Evolutionary conservation across 2,113 vertebrate genomes (phyloP), one percentile per base, ranked within the genome.

Genomic region (Puntigrus tetrazona): DNA sequence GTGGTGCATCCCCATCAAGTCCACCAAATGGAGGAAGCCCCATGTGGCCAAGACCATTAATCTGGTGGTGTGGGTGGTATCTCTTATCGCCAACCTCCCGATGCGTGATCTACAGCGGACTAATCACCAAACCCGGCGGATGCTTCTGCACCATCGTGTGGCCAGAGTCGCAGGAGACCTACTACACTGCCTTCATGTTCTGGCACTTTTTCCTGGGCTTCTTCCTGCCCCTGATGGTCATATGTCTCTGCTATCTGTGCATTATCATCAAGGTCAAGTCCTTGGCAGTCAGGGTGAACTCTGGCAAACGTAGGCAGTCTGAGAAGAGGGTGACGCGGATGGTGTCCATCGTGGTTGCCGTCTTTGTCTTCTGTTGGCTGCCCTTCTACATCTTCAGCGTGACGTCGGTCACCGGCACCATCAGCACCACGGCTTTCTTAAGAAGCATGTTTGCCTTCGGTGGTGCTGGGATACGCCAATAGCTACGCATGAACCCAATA

Each of bases 251-350:
- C 92, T 99, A 99, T 92, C 93, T 99, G 91, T 94, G 98, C 90
- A 99, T 99, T 67, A 97, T 99, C 5, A 93, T 99, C 91, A 99
- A 99, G 93, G 98, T 99, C 76, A 99, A 98, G 90, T 98, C 97
- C 5, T 99, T 98, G 92, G 93, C 97, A 1, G 98, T 98, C 87
- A 94, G 97, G n/a, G n/a, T n/a, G n/a, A n/a, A n/a, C 43, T 99
- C 97, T n/a, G 96, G 95, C 86, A 98, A 97, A 91, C 95, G 97
- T 82, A 97, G 96, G 85, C 96, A 95, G 31, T 99, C 98, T 0
- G 98, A 99, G 92, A 96, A 96, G 52, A 98, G 97, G 87, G 98
- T 99, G 87, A 99, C 98, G 1, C 94, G 95, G 31, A 99, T 99
- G 98, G 97, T 99, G 85, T 99, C 97, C 91, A 97, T 98, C 0